These are phyloP conservation scores for Brachionus plicatilis DNA, from an alignment of 1,140 invertebrate species.

Conservation along the genomic window DNA sequence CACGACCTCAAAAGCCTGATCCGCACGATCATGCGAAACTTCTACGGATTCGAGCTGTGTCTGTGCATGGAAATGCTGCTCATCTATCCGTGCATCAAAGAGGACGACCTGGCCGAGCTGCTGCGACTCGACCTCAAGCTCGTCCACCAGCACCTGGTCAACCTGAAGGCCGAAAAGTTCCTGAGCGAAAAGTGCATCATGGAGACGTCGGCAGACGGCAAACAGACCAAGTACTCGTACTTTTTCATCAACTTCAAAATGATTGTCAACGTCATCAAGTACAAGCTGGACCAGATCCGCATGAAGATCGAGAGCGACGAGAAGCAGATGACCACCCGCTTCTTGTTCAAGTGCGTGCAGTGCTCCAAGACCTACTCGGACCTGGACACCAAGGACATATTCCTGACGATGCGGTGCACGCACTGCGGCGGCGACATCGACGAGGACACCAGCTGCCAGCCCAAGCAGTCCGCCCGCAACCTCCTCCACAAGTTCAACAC, in stretches of 20 bases:
- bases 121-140: slow-evolving; percentile 14
- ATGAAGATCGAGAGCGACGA: slow-evolving; percentile 1
- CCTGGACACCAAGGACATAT: slow-evolving; percentile 36
- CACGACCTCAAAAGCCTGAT: neutral
- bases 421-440: slow-evolving; percentile 23
- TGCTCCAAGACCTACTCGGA: slow-evolving; percentile 29
- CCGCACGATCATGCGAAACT: slow-evolving; percentile 23
- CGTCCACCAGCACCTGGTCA: slow-evolving; percentile 2
- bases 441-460: slow-evolving; percentile 5
- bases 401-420: slow-evolving; percentile 11
- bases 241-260: slow-evolving; percentile 36
- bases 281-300: slow-evolving; percentile 22
- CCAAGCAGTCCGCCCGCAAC: neutral
- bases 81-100: slow-evolving; percentile 30
- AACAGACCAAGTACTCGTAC: slow-evolving; percentile 7
- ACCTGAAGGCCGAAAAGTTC: slow-evolving; percentile 30
- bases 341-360: neutral
- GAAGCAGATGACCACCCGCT: slow-evolving; percentile 1
- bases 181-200: slow-evolving; percentile 7
- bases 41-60: slow-evolving; percentile 11
- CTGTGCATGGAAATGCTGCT: slow-evolving; percentile 38
- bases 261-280: slow-evolving; percentile 37
- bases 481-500: slow-evolving; percentile 26
- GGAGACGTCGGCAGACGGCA: slow-evolving; percentile 7
- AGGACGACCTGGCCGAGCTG: slow-evolving; percentile 32